A percentile compares a stretch with the other conserved stretches of the same genome.
Evolutionary conservation across 2,888 invertebrate genomes (phyloP).

Genomic region (Ceriagrion tenellum): DNA sequence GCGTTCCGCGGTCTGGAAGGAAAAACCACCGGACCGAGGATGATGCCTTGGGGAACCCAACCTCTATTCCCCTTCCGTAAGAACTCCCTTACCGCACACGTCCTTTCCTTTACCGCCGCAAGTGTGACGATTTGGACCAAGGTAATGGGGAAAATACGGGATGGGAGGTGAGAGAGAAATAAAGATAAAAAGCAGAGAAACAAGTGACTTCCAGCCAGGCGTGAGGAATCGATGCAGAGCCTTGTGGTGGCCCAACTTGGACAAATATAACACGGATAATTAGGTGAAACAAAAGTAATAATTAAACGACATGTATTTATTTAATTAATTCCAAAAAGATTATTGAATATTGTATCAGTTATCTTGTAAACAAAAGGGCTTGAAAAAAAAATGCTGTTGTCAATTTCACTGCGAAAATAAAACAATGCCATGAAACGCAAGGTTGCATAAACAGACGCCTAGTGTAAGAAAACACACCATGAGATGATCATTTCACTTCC

Average conservation of each 20-base stretch:
- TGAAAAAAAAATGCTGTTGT: no score
- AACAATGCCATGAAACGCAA: neutral
- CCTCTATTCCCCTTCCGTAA: neutral
- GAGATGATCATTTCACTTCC: no score
- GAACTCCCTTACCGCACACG: neutral
- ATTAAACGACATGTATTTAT: neutral
- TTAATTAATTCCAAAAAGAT: no score
- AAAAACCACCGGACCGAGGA: slow-evolving; percentile 2
- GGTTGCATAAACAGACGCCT: neutral
- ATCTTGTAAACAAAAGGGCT: no score
- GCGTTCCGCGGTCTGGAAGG: neutral
- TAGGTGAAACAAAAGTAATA: neutral
- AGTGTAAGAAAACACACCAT: no score
- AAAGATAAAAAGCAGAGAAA: neutral
- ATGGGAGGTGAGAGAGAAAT: neutral
- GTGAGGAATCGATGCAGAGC: no score
- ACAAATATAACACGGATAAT: neutral
- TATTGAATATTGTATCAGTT: no score
- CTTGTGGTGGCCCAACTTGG: neutral
- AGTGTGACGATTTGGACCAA: neutral
- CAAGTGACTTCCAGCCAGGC: no score
- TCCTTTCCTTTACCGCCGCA: neutral
- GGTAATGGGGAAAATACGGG: neutral
- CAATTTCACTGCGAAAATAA: neutral
- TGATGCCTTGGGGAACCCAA: slow-evolving; percentile 8